Percentiles rank a stretch among this genome's conserved stretches.
These are phyloP conservation scores for Apotomis capreana DNA, from an alignment of 2,888 invertebrate genomes.

Conservation along the genomic window DNA sequence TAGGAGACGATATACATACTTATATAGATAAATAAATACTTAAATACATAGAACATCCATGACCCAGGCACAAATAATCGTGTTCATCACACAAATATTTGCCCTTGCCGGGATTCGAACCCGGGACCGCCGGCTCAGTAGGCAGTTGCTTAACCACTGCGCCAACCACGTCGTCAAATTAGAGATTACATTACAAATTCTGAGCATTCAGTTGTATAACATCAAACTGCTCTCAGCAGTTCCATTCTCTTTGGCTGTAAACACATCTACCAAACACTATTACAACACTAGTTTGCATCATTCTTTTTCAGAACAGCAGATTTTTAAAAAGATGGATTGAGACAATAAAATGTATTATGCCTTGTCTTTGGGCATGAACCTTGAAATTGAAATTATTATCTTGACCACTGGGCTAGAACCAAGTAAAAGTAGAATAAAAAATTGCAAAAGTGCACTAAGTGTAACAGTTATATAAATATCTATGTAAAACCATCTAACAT, in stretches of 20 bases:
- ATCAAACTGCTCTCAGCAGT: not conserved
- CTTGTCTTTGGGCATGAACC: constrained; percentile 11
- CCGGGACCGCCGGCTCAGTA: too few relatives aligned
- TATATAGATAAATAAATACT: too few relatives aligned
- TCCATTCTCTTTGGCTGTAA: not conserved
- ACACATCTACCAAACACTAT: constrained; percentile 1
- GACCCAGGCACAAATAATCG: too few relatives aligned
- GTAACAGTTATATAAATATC: constrained; percentile 36
- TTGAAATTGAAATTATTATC: constrained; percentile 3
- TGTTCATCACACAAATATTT: too few relatives aligned
- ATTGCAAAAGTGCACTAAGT: constrained; percentile 10
- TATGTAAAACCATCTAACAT: constrained; percentile 19
- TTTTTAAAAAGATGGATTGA: not conserved
- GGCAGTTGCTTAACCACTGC: too few relatives aligned
- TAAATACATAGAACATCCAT: too few relatives aligned
- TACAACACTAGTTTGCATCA: constrained; percentile 18
- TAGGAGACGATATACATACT: too few relatives aligned
- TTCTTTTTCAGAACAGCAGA: not conserved
- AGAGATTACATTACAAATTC: not conserved
- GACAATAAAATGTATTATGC: not conserved
- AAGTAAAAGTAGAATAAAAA: constrained; percentile 29
- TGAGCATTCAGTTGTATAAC: constrained; percentile 3
- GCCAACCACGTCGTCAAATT: too few relatives aligned
- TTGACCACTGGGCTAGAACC: not conserved
- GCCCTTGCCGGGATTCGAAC: too few relatives aligned